phyloP scores from a whole-genome alignment of 2,888 invertebrate species.

The Tetranychus truncatus region DNA sequence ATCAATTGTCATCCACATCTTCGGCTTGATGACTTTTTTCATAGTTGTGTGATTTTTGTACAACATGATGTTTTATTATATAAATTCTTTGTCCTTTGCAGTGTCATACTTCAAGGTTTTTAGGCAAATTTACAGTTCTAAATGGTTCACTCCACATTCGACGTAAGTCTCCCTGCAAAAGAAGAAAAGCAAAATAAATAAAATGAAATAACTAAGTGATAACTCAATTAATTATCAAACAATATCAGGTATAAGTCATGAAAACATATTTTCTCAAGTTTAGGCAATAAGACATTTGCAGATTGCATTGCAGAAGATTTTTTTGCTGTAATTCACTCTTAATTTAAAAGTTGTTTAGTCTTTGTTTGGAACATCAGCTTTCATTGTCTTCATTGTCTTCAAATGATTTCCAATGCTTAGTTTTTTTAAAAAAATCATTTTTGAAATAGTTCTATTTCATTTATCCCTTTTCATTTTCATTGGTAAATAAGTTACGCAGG shows the following conservation, averaged over 20 bases:
- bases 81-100: not conserved
- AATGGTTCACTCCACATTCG: slow-evolving; percentile 97
- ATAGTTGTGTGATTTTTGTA: not conserved
- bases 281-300: not conserved
- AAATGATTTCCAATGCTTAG: not conserved
- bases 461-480: not conserved
- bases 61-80: not conserved
- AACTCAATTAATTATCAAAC: too few species aligned
- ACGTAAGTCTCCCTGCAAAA: slow-evolving; percentile 66
- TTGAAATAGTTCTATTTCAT: not conserved
- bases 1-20: not conserved
- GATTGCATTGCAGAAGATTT: too few species aligned
- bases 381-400: not conserved
- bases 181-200: not conserved
- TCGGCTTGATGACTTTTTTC: not conserved
- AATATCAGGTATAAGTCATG: not conserved
- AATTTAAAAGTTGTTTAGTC: too few species aligned
- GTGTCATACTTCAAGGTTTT: slow-evolving; percentile 54
- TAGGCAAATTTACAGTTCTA: slow-evolving; percentile 58
- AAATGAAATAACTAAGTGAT: not conserved
- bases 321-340: too few species aligned
- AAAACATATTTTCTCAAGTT: not conserved
- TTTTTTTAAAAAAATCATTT: not conserved
- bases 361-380: not conserved
- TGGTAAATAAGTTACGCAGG: not conserved